A percentile compares a stretch with the other conserved stretches of the same genome.
Evolutionary conservation across 2,888 invertebrate genomes (phyloP).

Genomic region (Pogonocherus hispidulus): DNA sequence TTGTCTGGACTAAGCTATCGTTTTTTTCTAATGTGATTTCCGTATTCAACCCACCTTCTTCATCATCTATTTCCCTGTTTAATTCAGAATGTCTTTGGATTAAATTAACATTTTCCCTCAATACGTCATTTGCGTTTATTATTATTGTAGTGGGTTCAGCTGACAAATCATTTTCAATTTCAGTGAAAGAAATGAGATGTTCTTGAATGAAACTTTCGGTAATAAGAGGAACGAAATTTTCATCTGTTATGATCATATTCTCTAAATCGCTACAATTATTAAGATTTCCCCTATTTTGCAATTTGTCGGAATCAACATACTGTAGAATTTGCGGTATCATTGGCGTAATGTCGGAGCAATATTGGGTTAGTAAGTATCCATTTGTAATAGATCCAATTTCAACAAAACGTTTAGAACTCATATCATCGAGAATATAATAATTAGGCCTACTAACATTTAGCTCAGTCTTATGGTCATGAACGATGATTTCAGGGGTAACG

Average conservation of each 20-base stretch:
- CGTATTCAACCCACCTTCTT: not conserved
- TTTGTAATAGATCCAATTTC: not conserved
- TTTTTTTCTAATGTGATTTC: not conserved
- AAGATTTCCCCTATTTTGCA: not conserved
- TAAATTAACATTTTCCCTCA: not conserved
- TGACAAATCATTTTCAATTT: not conserved
- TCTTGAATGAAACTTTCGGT: conserved; percentile 1
- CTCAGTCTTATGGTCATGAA: not conserved
- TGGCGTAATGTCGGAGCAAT: not conserved
- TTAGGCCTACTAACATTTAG: not conserved
- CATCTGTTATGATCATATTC: not conserved
- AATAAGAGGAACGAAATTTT: conserved; percentile 1
- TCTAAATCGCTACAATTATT: not conserved
- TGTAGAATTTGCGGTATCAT: conserved; percentile 4
- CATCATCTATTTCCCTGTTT: not conserved
- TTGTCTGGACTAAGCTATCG: not conserved
- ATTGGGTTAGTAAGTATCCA: not conserved
- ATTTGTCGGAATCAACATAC: not conserved
- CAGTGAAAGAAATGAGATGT: not conserved
- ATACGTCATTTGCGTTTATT: conserved; percentile 1
- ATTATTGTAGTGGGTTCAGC: not conserved
- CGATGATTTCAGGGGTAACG: not conserved
- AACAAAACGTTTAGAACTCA: not conserved
- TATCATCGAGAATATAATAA: not conserved
- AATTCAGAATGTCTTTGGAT: not conserved